phyloP scores from a whole-genome alignment of 2,888 invertebrate species.

The Ctenicera cuprea region DNA sequence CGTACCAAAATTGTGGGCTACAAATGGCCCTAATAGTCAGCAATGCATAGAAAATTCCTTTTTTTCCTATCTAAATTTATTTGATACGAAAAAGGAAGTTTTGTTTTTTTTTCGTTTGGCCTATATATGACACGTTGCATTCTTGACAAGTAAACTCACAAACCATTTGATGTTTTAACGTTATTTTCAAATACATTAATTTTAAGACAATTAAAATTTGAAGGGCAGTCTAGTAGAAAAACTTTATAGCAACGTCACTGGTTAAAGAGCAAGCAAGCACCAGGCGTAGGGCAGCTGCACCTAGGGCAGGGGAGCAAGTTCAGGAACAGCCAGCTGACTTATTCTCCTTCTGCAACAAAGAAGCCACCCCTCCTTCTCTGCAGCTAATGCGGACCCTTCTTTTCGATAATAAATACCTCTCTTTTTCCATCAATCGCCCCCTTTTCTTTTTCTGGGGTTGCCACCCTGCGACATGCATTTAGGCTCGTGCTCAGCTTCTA shows the following conservation, averaged over 20 bases:
- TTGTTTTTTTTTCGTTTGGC: too few species aligned
- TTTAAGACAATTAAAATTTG: neutral
- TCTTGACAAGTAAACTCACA: neutral
- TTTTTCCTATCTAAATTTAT: too few species aligned
- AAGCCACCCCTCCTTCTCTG: slow-evolving; percentile 68
- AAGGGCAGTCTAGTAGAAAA: slow-evolving; percentile 22
- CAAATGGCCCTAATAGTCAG: too few species aligned
- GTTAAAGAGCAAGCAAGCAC: slow-evolving; percentile 45
- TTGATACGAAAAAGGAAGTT: too few species aligned
- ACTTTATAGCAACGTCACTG: slow-evolving; percentile 42
- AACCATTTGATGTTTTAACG: neutral
- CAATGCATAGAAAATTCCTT: too few species aligned
- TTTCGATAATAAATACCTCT: slow-evolving; percentile 57
- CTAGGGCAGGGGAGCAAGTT: slow-evolving; percentile 54
- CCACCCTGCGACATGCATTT: slow-evolving; percentile 46
- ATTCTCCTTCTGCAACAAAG: slow-evolving; percentile 71
- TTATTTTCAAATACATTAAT: neutral
- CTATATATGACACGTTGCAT: neutral
- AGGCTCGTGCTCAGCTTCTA: slow-evolving; percentile 59
- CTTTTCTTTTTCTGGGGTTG: slow-evolving; percentile 53
- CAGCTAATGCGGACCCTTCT: slow-evolving; percentile 62
- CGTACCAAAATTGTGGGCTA: too few species aligned
- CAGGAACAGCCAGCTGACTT: slow-evolving; percentile 71
- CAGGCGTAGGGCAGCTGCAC: slow-evolving; percentile 62
- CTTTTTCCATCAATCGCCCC: slow-evolving; percentile 62